Base-by-base conservation (phyloP, 2,797 vertebrate genomes). In the Peromyscus nudipes region DNA sequence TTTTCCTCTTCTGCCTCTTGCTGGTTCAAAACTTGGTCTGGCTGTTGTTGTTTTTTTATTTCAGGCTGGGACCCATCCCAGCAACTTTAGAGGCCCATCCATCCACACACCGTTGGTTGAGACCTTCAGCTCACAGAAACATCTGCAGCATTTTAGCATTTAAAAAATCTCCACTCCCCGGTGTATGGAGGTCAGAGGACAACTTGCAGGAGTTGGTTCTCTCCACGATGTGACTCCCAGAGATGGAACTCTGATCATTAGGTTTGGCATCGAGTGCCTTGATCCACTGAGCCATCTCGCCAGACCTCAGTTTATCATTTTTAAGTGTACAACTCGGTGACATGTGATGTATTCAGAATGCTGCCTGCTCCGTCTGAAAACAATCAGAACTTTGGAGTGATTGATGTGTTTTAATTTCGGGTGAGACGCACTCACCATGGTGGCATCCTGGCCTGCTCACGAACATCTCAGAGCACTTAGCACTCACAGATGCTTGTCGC, bases 341-440 rank as follows among this genome's bases (percentile, higher is more conserved):
- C 40, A 89, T 40, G 34, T 29, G 23, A 21, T 75, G 49, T 89
- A 21, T 80, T 95, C 43, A 37, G 71, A 85, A 62, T 49, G 19
- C 34, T 52, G 34, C 37, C 17, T 43, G 27, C 10, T 37, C 49
- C 11, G 1, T 82, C 49, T 46, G 75, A 77, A 83, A 75, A 12
- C 37, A 91, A 92, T 80, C 49, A 92, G n/a, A 92, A 96, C 64
- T 62, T 83, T 90, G 12, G 89, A 23, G 12, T 25, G 31, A 1
- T 12, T 34, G 21, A 2, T 52, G 55, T 37, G 23, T 67, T 80
- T 76, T 64, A 84, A 43, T 82, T 69, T 34, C 3, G 27, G n/a
- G 40, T 76, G 62, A 52, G 16, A 82, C 23, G 43, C 55, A 10
- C 25, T 79, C 87, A 49, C 80, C 46, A 49, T 60, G 62, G 52